Evolutionary conservation across 2,888 invertebrate species (phyloP).

Genomic region (Drosophila longiperda): DNA sequence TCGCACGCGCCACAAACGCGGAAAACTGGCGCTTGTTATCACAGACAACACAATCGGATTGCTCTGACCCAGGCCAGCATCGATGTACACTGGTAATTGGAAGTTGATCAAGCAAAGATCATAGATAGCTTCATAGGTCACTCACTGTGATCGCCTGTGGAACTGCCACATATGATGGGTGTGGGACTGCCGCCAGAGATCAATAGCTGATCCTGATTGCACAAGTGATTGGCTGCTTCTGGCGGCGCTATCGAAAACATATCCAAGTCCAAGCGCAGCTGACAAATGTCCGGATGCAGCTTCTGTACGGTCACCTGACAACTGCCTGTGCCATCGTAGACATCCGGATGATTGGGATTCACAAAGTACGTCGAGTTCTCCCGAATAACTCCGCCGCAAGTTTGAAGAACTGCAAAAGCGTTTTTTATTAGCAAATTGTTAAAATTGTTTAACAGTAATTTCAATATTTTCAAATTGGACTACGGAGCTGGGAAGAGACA

Average conservation of each 20-base stretch:
- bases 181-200: slow-evolving; percentile 93
- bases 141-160: slow-evolving; percentile 92
- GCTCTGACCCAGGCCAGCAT: slow-evolving; percentile 89
- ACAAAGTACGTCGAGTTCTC: slow-evolving; percentile 95
- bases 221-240: slow-evolving; percentile 90
- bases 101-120: not conserved
- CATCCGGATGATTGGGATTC: slow-evolving; percentile 91
- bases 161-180: slow-evolving; percentile 92
- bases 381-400: slow-evolving; percentile 91
- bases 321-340: slow-evolving; percentile 91
- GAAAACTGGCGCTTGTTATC: slow-evolving; percentile 91
- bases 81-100: slow-evolving; percentile 90
- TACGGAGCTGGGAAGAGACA: too few species aligned
- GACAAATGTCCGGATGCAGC: slow-evolving; percentile 91
- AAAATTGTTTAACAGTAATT: not conserved
- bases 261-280: slow-evolving; percentile 92
- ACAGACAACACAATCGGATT: slow-evolving; percentile 93
- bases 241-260: slow-evolving; percentile 92
- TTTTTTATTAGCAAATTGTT: not conserved
- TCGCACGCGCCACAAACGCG: slow-evolving; percentile 92
- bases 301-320: slow-evolving; percentile 94
- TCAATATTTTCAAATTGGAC: not conserved
- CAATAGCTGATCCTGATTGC: slow-evolving; percentile 93
- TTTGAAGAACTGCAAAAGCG: slow-evolving; percentile 88
- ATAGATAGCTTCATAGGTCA: not conserved